Evolutionary conservation across 1,140 invertebrate genomes (phyloP).

Genomic region (Cotesia typhae): DNA sequence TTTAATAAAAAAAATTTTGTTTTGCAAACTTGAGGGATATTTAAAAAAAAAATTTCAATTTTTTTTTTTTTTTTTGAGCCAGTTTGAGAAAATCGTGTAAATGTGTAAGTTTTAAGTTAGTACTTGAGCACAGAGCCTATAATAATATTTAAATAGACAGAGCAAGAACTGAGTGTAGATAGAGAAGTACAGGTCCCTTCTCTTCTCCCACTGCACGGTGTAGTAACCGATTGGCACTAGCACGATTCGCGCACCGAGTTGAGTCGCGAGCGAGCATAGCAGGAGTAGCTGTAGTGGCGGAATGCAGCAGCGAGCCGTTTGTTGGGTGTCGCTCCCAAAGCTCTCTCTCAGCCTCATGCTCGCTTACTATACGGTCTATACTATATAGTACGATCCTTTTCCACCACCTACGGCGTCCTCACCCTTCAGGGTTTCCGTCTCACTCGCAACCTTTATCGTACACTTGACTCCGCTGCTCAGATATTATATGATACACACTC

Average conservation of each 20-base stretch:
- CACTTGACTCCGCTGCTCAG: too few species aligned
- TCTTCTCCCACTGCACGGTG: not conserved
- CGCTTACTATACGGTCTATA: too few species aligned
- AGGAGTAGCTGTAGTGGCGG: slow-evolving; percentile 24
- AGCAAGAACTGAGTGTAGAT: slow-evolving; percentile 13
- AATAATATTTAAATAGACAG: slow-evolving; percentile 6
- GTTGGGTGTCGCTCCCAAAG: slow-evolving; percentile 17
- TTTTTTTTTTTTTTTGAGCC: too few species aligned
- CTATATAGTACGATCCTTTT: too few species aligned
- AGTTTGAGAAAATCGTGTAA: too few species aligned
- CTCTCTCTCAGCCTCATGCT: not conserved
- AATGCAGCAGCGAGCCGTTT: slow-evolving; percentile 26
- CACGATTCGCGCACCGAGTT: slow-evolving; percentile 15
- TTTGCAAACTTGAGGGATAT: too few species aligned
- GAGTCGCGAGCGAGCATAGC: slow-evolving; percentile 5
- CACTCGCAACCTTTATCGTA: not conserved
- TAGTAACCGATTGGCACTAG: slow-evolving; percentile 21
- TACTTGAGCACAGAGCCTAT: too few species aligned
- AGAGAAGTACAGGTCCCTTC: slow-evolving; percentile 8
- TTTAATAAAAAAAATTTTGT: too few species aligned
- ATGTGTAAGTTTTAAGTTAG: too few species aligned
- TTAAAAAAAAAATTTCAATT: too few species aligned
- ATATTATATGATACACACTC: not conserved
- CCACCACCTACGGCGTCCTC: too few species aligned
- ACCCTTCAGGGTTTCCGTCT: not conserved